Conservation (phyloP, 2,888 invertebrate genomes). For the Cataglyphis cursor region DNA sequence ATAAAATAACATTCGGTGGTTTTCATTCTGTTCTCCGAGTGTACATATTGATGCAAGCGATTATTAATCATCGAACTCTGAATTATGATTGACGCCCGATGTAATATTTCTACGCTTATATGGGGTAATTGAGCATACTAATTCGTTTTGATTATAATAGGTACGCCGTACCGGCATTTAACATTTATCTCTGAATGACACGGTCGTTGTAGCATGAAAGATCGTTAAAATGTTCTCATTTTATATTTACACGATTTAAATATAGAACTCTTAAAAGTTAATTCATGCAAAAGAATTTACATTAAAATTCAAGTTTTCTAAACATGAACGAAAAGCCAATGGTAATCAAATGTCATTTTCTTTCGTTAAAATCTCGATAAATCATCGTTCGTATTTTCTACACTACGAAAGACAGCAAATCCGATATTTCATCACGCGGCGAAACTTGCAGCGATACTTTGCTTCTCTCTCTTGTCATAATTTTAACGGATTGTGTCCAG, state of each 20-base stretch:
- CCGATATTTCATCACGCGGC: not conserved
- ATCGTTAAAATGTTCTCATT: not conserved
- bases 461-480: slow-evolving; percentile 75
- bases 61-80: slow-evolving; percentile 14
- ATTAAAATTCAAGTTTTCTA: not conserved
- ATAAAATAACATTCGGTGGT: slow-evolving; percentile 24
- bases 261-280: not conserved
- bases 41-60: not conserved
- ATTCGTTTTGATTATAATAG: not conserved
- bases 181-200: slow-evolving; percentile 1
- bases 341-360: not conserved
- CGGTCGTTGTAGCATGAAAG: not conserved
- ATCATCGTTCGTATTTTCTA: not conserved
- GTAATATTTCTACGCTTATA: slow-evolving; percentile 12
- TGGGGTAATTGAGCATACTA: not conserved
- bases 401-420: not conserved
- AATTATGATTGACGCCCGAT: not conserved
- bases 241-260: slow-evolving; percentile 4
- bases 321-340: not conserved
- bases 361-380: not conserved
- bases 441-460: slow-evolving; percentile 70
- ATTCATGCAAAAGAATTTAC: not conserved
- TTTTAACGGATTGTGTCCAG: slow-evolving; percentile 80
- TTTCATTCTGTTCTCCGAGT: not conserved
- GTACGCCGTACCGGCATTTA: not conserved